Conservation (phyloP, 1,140 invertebrate species). For the Leguminivora glycinivorella region DNA sequence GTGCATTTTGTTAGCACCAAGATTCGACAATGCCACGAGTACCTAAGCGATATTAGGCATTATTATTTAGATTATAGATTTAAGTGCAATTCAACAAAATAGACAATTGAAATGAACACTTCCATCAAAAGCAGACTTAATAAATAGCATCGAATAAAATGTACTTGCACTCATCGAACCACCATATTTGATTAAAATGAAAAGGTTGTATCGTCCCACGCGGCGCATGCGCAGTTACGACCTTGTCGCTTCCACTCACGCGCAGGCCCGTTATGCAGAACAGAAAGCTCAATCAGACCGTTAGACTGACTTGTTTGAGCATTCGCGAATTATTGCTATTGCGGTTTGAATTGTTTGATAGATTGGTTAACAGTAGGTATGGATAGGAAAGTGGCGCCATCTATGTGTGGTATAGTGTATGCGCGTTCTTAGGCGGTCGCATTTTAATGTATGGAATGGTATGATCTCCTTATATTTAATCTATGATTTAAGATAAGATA, state of each 20-base stretch:
- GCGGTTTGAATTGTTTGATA: background rate
- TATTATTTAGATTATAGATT: too few relatives aligned
- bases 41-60: too few relatives aligned
- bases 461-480: too few relatives aligned
- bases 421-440: too few relatives aligned
- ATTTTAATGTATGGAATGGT: too few relatives aligned
- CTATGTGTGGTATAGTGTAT: too few relatives aligned
- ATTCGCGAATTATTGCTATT: background rate
- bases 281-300: background rate
- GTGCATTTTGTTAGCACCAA: too few relatives aligned
- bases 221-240: background rate
- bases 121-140: background rate
- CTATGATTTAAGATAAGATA: too few relatives aligned
- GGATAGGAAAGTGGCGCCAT: too few relatives aligned
- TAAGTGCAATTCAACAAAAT: too few relatives aligned
- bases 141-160: background rate
- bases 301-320: conserved; percentile 1
- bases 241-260: background rate
- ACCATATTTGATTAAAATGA: background rate
- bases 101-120: too few relatives aligned
- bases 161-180: background rate
- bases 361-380: background rate
- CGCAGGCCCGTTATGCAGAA: background rate
- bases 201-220: background rate
- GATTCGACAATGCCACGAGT: too few relatives aligned